Conservation (phyloP, 2,113 vertebrate genomes). For the Notothenia coriiceps region DNA sequence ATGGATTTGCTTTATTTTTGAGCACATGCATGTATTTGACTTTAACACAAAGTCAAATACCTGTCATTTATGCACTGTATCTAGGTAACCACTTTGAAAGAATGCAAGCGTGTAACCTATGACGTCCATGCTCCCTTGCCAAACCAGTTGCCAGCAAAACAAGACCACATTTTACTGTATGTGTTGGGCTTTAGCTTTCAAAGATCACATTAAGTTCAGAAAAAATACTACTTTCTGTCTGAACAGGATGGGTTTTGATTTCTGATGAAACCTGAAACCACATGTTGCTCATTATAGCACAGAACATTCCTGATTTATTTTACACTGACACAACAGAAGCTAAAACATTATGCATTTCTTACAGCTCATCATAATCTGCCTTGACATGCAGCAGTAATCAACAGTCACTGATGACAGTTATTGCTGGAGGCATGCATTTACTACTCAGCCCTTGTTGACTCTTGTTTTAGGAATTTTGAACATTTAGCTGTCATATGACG, state of each 20-base stretch:
- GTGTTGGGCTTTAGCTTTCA: neutral
- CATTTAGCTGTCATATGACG: constrained; percentile 16
- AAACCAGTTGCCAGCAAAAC: neutral
- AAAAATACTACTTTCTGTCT: neutral
- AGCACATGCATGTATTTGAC: neutral
- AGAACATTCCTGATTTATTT: neutral
- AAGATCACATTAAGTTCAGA: neutral
- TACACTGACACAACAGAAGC: neutral
- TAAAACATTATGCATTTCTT: constrained; percentile 37
- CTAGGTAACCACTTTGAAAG: neutral
- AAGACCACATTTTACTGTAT: neutral
- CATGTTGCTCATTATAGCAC: constrained; percentile 27
- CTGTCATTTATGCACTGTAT: neutral
- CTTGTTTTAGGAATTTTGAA: constrained; percentile 19
- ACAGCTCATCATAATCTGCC: constrained; percentile 12
- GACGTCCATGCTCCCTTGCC: neutral
- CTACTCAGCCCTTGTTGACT: constrained; percentile 13
- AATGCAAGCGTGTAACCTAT: neutral
- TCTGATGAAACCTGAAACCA: neutral
- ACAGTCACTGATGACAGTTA: no score
- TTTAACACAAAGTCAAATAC: neutral
- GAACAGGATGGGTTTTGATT: neutral
- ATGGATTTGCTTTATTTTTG: constrained; percentile 20
- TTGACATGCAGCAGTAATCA: constrained; percentile 14
- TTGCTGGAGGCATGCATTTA: neutral